Evolutionary conservation across 2,113 vertebrate species (phyloP).

Genomic region (Phylloscopus trochilus): DNA sequence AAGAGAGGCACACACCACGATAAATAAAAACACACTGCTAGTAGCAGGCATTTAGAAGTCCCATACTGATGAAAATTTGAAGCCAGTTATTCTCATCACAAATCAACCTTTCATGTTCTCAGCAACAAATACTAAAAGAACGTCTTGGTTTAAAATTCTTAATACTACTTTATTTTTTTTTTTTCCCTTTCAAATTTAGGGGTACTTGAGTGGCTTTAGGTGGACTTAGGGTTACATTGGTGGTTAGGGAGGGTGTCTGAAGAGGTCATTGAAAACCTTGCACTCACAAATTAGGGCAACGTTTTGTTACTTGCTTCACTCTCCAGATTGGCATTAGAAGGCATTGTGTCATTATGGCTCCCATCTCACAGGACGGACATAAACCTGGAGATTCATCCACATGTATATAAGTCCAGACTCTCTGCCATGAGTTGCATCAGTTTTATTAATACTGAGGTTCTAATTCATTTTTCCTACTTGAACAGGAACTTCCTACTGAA

Average conservation of each 20-base stretch:
- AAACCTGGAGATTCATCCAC: not conserved
- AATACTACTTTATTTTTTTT: not conserved
- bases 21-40: conserved; percentile 43
- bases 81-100: conserved; percentile 2
- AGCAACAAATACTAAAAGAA: conserved; percentile 22
- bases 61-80: conserved; percentile 39
- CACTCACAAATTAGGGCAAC: not conserved
- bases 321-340: not conserved
- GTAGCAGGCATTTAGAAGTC: conserved; percentile 51
- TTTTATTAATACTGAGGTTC: not conserved
- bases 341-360: not conserved
- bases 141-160: not conserved
- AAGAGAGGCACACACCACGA: conserved; percentile 28
- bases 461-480: not conserved
- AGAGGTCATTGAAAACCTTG: not conserved
- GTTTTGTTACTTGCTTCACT: not conserved
- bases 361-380: not conserved
- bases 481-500: not conserved
- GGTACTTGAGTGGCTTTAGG: not conserved
- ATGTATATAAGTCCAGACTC: not conserved
- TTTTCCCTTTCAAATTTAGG: not conserved
- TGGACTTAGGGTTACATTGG: not conserved
- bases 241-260: not conserved
- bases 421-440: not conserved
- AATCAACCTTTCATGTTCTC: conserved; percentile 34